Base-by-base conservation (phyloP, 2,797 vertebrate genomes). In the Hemibagrus guttatus region DNA sequence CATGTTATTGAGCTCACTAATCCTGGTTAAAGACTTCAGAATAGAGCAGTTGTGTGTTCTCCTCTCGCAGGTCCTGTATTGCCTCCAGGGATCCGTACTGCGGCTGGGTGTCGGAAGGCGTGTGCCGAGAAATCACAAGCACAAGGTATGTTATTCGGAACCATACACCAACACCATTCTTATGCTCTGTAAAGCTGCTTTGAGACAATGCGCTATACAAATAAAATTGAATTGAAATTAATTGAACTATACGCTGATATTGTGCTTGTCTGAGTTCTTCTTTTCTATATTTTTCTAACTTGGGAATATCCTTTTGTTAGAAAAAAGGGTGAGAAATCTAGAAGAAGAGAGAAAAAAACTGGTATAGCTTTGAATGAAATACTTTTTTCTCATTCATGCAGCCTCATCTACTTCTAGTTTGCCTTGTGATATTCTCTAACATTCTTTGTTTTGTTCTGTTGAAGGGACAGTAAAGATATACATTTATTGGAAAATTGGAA, bases 31-130 rank as follows among this genome's bases (percentile, higher is more conserved):
- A 85, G 49, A 75, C 56, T 6, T 23, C 19, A 63, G 64, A 72
- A 84, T 68, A 66, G 21, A 79, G 49, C 66, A 28, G 16, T 6
- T 83, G 80, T 81, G 66, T 88, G 64, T 89, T 28, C 84, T 84
- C 75, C 52, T 88, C 54, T 90, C 90, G 86, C 92, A 99, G 98
- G 95, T 97, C 97, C 92, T 99, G 98, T 88, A 97, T 99, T 80
- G 98, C 98, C 3, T 98, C 98, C 94, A 96, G 98, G 94, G 98
- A 99, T 91, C 98, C 98, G 0, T 99, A 99, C 90, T 99, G 98
- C 0, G 98, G 98, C 84, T 99, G 98, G 98, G 93, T 97, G 89
- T 96, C 96, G 85, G 97, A 99, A 84, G 97, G 97, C 84, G 91
- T 92, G 11, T 99, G 98, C 91, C 95, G 88, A 75, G 96, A 97